These are phyloP conservation scores for Melanotaenia duboulayi DNA, from an alignment of 2,113 vertebrate species.

Conservation along the genomic window DNA sequence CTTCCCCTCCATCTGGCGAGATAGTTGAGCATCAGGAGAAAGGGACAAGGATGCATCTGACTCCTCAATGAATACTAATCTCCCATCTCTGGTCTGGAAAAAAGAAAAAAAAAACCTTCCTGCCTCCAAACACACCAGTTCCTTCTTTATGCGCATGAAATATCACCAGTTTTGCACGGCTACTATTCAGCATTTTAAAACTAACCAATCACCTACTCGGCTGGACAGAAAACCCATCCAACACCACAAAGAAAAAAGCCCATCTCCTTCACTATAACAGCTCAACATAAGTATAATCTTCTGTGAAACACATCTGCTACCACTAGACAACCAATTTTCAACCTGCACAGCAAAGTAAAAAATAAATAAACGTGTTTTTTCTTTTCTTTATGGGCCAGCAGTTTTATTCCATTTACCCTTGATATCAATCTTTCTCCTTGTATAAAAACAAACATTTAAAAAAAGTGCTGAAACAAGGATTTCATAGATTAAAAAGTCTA, in stretches of 20 bases:
- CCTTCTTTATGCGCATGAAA: neutral
- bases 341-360: slow-evolving; percentile 46
- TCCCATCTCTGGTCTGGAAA: slow-evolving; percentile 28
- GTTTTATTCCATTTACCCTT: slow-evolving; percentile 50
- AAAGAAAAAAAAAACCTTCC: slow-evolving; percentile 4
- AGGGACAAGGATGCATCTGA: slow-evolving; percentile 49
- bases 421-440: slow-evolving; percentile 42
- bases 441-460: slow-evolving; percentile 56
- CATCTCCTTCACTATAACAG: slow-evolving; percentile 41
- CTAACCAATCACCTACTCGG: slow-evolving; percentile 37
- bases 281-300: slow-evolving; percentile 53
- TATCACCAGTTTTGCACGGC: slow-evolving; percentile 5
- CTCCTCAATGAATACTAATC: slow-evolving; percentile 70
- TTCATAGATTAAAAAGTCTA: neutral
- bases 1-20: slow-evolving; percentile 71
- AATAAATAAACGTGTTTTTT: slow-evolving; percentile 25
- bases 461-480: slow-evolving; percentile 45
- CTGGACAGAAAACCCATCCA: slow-evolving; percentile 42
- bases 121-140: slow-evolving; percentile 5
- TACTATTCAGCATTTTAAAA: slow-evolving; percentile 54
- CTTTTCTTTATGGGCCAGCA: slow-evolving; percentile 8
- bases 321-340: slow-evolving; percentile 46
- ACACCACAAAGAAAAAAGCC: slow-evolving; percentile 40
- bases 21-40: slow-evolving; percentile 57
- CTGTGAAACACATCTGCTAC: slow-evolving; percentile 60